Percentiles rank a stretch among this genome's conserved stretches.
Conservation (phyloP, 2,888 invertebrate species). For the Lepidochrysops patricia region DNA sequence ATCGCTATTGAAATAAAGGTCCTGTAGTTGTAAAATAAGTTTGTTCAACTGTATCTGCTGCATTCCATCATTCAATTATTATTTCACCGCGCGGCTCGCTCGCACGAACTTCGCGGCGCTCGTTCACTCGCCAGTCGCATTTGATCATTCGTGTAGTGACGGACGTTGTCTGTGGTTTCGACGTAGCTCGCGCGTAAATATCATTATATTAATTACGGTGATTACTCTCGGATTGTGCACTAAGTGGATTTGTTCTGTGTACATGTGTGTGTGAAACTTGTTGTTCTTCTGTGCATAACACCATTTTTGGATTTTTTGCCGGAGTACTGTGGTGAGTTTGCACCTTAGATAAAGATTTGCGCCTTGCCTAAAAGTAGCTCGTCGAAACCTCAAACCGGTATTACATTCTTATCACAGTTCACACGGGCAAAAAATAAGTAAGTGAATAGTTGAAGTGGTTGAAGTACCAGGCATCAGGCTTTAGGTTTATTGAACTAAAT, state of each 20-base stretch:
- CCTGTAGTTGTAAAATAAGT: not conserved
- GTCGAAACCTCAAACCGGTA: not conserved
- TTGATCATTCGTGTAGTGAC: slow-evolving; percentile 46
- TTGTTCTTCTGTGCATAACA: slow-evolving; percentile 41
- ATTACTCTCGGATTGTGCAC: slow-evolving; percentile 33
- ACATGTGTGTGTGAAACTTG: slow-evolving; percentile 52
- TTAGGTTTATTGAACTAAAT: slow-evolving; percentile 21
- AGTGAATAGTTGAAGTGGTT: slow-evolving; percentile 16
- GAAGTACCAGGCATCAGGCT: no score
- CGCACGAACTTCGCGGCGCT: slow-evolving; percentile 23
- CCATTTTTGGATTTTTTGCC: slow-evolving; percentile 48
- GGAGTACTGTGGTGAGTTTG: slow-evolving; percentile 53
- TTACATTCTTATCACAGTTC: not conserved
- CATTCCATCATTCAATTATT: slow-evolving; percentile 2
- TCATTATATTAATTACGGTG: slow-evolving; percentile 35
- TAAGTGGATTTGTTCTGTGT: slow-evolving; percentile 42
- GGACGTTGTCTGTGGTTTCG: slow-evolving; percentile 34
- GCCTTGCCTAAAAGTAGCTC: not conserved
- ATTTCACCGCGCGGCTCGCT: slow-evolving; percentile 9
- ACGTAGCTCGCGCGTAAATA: slow-evolving; percentile 43
- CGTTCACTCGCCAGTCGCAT: slow-evolving; percentile 47
- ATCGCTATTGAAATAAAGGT: no score
- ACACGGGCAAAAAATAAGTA: not conserved
- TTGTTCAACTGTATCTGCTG: not conserved
- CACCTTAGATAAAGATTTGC: slow-evolving; percentile 27